Conservation (phyloP, 2,888 invertebrate genomes). For the Eurytoma adleriae region DNA sequence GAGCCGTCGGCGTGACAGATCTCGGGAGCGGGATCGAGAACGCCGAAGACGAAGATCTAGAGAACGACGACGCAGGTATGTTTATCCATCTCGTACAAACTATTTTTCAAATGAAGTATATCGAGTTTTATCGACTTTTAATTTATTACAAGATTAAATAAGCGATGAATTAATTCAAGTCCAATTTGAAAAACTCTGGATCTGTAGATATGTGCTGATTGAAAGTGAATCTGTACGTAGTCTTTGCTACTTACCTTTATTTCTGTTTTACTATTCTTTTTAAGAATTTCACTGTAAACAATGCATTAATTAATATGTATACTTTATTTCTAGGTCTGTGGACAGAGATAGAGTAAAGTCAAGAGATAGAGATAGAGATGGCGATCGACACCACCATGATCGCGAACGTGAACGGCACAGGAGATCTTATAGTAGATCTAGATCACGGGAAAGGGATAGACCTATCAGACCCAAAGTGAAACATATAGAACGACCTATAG, state of each 20-base stretch:
- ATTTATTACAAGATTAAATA: no score
- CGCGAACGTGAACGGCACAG: slow-evolving; percentile 74
- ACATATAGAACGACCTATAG: slow-evolving; percentile 74
- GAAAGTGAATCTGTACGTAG: no score
- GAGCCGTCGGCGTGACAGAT: slow-evolving; percentile 77
- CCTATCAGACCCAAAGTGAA: slow-evolving; percentile 74
- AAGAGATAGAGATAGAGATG: slow-evolving; percentile 76
- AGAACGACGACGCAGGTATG: slow-evolving; percentile 72
- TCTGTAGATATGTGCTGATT: no score
- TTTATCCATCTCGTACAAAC: not conserved
- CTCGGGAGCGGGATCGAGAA: slow-evolving; percentile 77
- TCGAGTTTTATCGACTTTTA: no score
- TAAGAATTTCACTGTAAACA: not conserved
- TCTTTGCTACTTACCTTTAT: no score
- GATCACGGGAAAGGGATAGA: slow-evolving; percentile 75
- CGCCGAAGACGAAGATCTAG: slow-evolving; percentile 76
- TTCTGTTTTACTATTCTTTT: no score
- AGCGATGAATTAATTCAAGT: no score
- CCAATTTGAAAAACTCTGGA: no score
- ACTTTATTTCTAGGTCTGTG: slow-evolving; percentile 63
- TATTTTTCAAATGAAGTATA: not conserved
- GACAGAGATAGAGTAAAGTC: slow-evolving; percentile 71
- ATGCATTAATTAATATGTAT: not conserved
- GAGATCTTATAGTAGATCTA: slow-evolving; percentile 75
- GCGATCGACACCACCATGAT: slow-evolving; percentile 74